Evolutionary conservation across 2,113 vertebrate genomes (phyloP).

Genomic region (Colistium nudipinnis): DNA sequence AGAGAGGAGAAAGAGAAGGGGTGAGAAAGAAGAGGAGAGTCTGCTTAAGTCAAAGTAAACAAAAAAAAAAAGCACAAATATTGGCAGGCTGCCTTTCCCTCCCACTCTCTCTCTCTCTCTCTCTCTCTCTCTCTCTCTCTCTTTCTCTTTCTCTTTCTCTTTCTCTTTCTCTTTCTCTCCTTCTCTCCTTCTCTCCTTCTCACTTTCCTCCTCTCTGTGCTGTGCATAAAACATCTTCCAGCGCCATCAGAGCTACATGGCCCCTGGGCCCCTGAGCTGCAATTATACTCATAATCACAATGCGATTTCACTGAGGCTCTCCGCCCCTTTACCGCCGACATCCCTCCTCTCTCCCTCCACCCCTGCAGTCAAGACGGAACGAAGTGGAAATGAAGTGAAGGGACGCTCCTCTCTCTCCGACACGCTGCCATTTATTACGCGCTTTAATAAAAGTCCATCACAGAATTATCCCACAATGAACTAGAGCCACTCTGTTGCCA

Average conservation of each 20-base stretch:
- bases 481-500: slow-evolving; percentile 57
- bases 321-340: slow-evolving; percentile 82
- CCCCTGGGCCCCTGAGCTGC: slow-evolving; percentile 91
- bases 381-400: slow-evolving; percentile 94
- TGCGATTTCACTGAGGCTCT: slow-evolving; percentile 90
- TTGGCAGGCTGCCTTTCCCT: slow-evolving; percentile 63
- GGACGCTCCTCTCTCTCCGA: slow-evolving; percentile 82
- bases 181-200: slow-evolving; percentile 52
- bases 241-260: slow-evolving; percentile 87
- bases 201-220: slow-evolving; percentile 63
- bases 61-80: slow-evolving; percentile 37
- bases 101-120: slow-evolving; percentile 55
- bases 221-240: slow-evolving; percentile 87
- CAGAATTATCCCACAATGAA: slow-evolving; percentile 77
- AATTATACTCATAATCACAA: slow-evolving; percentile 94
- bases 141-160: too few relatives aligned
- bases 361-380: slow-evolving; percentile 84
- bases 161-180: slow-evolving; percentile 60
- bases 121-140: slow-evolving; percentile 56
- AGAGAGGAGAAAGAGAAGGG: slow-evolving; percentile 34
- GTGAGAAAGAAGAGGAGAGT: slow-evolving; percentile 49
- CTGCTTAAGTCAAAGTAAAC: slow-evolving; percentile 16
- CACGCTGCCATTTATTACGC: slow-evolving; percentile 86
- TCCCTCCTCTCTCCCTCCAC: slow-evolving; percentile 58
- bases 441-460: slow-evolving; percentile 85